Conservation (phyloP, 2,797 vertebrate species). For the Poeciliopsis turneri region DNA sequence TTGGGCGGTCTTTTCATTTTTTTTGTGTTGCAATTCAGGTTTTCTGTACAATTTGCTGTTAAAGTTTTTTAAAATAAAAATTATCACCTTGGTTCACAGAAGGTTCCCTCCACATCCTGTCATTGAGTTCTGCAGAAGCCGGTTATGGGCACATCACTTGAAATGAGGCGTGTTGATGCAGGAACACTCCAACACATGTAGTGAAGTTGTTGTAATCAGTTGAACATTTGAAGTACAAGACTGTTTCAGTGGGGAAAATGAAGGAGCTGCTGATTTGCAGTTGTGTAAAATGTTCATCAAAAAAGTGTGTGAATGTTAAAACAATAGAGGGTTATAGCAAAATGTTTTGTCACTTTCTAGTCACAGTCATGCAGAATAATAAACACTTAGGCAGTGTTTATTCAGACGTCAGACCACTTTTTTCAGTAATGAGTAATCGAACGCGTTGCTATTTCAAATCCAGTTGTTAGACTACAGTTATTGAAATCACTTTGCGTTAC, state of each 20-base stretch:
- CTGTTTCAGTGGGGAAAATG: not conserved
- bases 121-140: not conserved
- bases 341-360: conserved; percentile 18
- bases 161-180: not conserved
- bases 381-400: conserved; percentile 6
- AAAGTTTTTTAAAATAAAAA: no score
- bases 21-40: not conserved
- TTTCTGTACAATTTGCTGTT: not conserved
- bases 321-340: conserved; percentile 2
- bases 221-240: not conserved
- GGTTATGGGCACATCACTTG: not conserved
- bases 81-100: not conserved
- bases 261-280: conserved; percentile 11
- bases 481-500: no score
- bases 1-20: not conserved
- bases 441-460: no score
- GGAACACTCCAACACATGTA: not conserved
- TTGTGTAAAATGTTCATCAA: not conserved
- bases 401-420: no score
- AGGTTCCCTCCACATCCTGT: not conserved
- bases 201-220: not conserved
- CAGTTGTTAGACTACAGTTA: no score
- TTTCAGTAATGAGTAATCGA: no score
- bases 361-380: conserved; percentile 35
- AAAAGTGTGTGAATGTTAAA: conserved; percentile 10